phyloP scores from a whole-genome alignment of 2,113 vertebrate genomes.

The Mormyrus iriodes region DNA sequence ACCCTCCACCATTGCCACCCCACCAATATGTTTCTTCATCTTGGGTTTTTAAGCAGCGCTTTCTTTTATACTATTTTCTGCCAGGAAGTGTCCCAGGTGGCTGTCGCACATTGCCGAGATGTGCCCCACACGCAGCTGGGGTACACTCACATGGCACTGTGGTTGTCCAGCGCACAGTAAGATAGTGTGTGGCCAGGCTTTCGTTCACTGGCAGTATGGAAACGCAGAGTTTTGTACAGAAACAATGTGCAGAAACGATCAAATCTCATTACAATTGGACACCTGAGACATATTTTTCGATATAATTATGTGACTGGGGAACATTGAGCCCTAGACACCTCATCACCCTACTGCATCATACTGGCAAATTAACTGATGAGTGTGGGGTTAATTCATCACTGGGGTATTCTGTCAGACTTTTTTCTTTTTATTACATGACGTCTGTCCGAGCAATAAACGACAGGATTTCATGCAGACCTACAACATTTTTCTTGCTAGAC shows the following conservation, averaged over 20 bases:
- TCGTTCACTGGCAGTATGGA: background rate
- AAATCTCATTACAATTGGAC: background rate
- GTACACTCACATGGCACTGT: background rate
- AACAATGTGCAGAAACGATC: background rate
- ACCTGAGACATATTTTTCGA: constrained; percentile 1
- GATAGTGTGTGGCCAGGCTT: background rate
- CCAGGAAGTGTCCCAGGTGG: background rate
- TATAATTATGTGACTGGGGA: background rate
- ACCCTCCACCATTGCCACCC: background rate
- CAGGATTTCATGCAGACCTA: background rate
- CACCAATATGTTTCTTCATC: background rate
- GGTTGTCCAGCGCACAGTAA: background rate
- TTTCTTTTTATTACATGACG: background rate
- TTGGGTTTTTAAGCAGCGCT: background rate
- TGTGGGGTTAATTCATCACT: background rate
- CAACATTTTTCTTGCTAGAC: background rate
- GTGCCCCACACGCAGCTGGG: background rate
- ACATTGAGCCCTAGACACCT: background rate
- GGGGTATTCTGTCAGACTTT: background rate
- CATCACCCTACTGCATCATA: background rate
- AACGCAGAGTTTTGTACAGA: background rate
- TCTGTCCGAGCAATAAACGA: background rate
- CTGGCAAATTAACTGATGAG: constrained; percentile 6
- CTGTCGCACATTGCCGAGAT: background rate
- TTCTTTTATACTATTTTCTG: constrained; percentile 1